phyloP scores from a whole-genome alignment of 2,113 vertebrate genomes.

The Pimephales promelas region DNA sequence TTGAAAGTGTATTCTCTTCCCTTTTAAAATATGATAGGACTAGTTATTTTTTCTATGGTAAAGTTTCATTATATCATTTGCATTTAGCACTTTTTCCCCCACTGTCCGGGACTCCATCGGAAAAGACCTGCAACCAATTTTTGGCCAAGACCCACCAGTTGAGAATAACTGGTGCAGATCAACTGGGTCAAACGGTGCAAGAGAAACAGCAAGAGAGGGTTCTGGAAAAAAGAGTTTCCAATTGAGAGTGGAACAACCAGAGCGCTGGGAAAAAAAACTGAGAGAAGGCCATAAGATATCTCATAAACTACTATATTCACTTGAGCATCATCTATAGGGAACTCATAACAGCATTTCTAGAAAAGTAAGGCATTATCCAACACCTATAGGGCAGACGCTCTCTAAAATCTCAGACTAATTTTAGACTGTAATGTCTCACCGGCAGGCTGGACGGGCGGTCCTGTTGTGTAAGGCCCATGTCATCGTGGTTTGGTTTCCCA shows the following conservation, averaged over 20 bases:
- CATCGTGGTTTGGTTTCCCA: slow-evolving; percentile 90
- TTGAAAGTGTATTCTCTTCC: background rate
- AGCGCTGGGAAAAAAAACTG: background rate
- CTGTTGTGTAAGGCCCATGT: slow-evolving; percentile 89
- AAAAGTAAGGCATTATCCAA: background rate
- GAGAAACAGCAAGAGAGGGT: background rate
- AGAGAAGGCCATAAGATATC: background rate
- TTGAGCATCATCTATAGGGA: background rate
- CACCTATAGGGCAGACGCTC: background rate
- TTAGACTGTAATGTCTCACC: slow-evolving; percentile 74
- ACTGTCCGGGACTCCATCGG: background rate
- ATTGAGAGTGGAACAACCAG: background rate
- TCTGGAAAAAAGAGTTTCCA: background rate
- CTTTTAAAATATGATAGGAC: background rate
- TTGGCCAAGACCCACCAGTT: background rate
- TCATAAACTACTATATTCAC: background rate
- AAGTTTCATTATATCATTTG: background rate
- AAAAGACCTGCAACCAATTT: background rate
- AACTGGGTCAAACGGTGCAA: background rate
- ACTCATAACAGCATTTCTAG: background rate
- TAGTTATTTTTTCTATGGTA: background rate
- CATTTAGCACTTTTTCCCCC: background rate
- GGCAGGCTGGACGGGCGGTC: slow-evolving; percentile 93
- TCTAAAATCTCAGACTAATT: slow-evolving; percentile 5
- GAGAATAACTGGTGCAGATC: background rate